Evolutionary conservation across 2,888 invertebrate species (phyloP).

Genomic region (Dynastes hyllus): DNA sequence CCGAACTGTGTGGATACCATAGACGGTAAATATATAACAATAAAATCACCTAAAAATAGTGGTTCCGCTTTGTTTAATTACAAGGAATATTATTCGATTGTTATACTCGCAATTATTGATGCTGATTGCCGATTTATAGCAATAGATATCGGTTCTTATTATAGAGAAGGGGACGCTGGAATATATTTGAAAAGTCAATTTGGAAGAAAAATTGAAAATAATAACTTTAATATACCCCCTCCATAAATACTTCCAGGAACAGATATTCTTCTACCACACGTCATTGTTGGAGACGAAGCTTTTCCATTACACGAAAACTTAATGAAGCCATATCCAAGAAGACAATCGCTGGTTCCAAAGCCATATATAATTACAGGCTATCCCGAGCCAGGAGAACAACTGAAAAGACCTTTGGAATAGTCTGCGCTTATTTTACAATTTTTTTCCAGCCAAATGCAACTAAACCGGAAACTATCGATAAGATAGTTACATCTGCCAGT

Average conservation of each 20-base stretch:
- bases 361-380: slow-evolving; percentile 53
- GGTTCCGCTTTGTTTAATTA: slow-evolving; percentile 56
- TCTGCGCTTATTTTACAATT: slow-evolving; percentile 51
- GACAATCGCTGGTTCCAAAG: slow-evolving; percentile 53
- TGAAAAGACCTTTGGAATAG: slow-evolving; percentile 54
- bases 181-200: slow-evolving; percentile 56
- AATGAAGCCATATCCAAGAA: slow-evolving; percentile 53
- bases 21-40: slow-evolving; percentile 55
- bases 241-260: slow-evolving; percentile 50
- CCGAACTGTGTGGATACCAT: slow-evolving; percentile 57
- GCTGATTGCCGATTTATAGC: slow-evolving; percentile 56
- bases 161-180: slow-evolving; percentile 55
- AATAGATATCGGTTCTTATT: slow-evolving; percentile 56
- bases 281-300: slow-evolving; percentile 54
- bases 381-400: slow-evolving; percentile 52
- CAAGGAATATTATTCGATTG: slow-evolving; percentile 57
- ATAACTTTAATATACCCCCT: slow-evolving; percentile 53
- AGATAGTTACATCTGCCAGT: slow-evolving; percentile 51
- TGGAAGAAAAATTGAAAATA: slow-evolving; percentile 53
- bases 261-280: slow-evolving; percentile 50
- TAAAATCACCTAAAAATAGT: slow-evolving; percentile 53
- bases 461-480: slow-evolving; percentile 52
- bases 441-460: slow-evolving; percentile 53
- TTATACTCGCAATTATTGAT: slow-evolving; percentile 57
- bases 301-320: slow-evolving; percentile 50